phyloP scores from a whole-genome alignment of 2,113 vertebrate genomes.

The Vanacampus margaritifer region DNA sequence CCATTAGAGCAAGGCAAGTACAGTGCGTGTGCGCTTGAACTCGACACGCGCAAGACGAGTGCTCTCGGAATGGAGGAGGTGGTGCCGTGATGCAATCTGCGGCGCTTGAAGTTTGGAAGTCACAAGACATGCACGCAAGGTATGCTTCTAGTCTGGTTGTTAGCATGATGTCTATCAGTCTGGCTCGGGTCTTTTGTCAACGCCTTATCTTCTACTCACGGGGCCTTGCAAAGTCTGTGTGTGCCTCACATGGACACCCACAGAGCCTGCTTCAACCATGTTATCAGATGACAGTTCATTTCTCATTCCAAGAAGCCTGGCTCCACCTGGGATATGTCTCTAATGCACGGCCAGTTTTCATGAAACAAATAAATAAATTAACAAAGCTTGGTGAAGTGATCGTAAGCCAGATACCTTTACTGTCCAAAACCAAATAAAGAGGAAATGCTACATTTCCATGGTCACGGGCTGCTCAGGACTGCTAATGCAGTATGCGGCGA shows the following conservation, averaged over 20 bases:
- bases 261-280: constrained; percentile 4
- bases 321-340: constrained; percentile 23
- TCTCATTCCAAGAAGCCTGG: constrained; percentile 8
- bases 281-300: constrained; percentile 35
- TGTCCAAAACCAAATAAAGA: background rate
- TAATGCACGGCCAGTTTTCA: background rate
- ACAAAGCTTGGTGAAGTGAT: background rate
- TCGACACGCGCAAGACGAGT: constrained; percentile 17
- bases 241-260: constrained; percentile 9
- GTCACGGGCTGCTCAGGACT: background rate
- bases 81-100: constrained; percentile 17
- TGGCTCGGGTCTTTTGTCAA: constrained; percentile 28
- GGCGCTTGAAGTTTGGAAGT: constrained; percentile 20
- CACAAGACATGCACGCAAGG: constrained; percentile 16
- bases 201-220: constrained; percentile 40
- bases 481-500: background rate
- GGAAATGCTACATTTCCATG: background rate
- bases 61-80: constrained; percentile 12
- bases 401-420: background rate
- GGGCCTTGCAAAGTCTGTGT: constrained; percentile 10
- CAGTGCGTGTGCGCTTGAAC: constrained; percentile 18
- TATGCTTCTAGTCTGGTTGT: constrained; percentile 5
- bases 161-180: constrained; percentile 39
- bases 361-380: background rate
- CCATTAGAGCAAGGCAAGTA: constrained; percentile 22